Evolutionary conservation across 2,113 vertebrate species (phyloP).

Genomic region (Crotalus helleri): DNA sequence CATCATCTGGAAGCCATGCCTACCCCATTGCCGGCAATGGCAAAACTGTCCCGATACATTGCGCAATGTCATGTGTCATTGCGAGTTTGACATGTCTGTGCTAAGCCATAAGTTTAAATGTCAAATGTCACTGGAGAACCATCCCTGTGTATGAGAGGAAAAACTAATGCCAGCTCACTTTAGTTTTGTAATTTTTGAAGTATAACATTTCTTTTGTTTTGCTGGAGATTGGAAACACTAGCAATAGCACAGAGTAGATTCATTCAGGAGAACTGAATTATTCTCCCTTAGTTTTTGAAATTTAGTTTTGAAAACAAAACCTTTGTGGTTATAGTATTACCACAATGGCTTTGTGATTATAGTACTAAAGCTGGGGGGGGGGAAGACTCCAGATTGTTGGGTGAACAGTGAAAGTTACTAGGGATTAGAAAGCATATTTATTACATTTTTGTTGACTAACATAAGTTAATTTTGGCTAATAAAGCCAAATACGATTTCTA

Average conservation of each 20-base stretch:
- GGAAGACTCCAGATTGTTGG: not conserved
- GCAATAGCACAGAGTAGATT: not conserved
- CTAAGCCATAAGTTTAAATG: not conserved
- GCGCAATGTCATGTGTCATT: no score
- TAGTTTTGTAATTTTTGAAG: not conserved
- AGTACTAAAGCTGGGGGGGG: not conserved
- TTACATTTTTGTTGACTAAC: not conserved
- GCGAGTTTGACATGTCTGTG: not conserved
- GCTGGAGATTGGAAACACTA: not conserved
- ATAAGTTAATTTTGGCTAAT: not conserved
- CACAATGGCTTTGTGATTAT: not conserved
- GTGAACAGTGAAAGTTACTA: not conserved
- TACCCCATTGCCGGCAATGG: no score
- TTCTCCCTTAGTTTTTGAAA: not conserved
- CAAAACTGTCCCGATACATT: no score
- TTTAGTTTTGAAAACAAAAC: not conserved
- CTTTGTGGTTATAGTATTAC: not conserved
- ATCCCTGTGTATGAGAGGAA: not conserved
- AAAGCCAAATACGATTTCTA: not conserved
- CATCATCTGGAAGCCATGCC: no score
- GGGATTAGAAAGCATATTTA: not conserved
- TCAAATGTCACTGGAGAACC: not conserved
- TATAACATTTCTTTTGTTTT: not conserved
- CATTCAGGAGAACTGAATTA: not conserved
- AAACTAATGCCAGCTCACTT: not conserved